phyloP scores from a whole-genome alignment of 2,113 vertebrate species.

The Cyanoliseus patagonus region DNA sequence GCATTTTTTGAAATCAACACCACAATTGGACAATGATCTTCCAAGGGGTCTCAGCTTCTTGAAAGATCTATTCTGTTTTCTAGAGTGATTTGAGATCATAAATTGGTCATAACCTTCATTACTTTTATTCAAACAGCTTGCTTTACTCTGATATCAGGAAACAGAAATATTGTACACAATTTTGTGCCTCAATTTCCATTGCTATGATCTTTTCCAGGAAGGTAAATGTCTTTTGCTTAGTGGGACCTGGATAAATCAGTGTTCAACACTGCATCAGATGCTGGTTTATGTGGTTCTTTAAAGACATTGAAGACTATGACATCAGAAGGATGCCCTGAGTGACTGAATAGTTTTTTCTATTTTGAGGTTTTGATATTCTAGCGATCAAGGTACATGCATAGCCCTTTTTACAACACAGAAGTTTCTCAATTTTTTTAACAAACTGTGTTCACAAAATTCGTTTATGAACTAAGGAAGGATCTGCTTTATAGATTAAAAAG shows the following conservation, averaged over 20 bases:
- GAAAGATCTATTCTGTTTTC: not conserved
- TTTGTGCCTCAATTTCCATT: not conserved
- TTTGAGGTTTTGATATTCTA: not conserved
- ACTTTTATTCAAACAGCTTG: not conserved
- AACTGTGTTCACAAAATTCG: not conserved
- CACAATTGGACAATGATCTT: not conserved
- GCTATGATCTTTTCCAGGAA: not conserved
- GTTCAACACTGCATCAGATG: not conserved
- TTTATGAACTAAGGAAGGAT: not conserved
- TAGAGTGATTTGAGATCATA: not conserved
- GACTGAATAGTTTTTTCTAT: not conserved
- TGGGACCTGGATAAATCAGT: not conserved
- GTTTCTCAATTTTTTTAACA: not conserved
- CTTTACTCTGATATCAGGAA: not conserved
- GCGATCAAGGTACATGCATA: not conserved
- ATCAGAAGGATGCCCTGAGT: not conserved
- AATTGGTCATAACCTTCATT: not conserved
- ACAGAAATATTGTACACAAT: not conserved
- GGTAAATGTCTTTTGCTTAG: not conserved
- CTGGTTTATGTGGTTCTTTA: not conserved
- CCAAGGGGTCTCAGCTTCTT: not conserved
- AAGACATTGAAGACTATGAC: not conserved
- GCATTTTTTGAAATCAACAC: not conserved
- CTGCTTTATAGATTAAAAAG: not conserved
- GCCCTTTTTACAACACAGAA: accelerated